Percentiles rank a stretch among this genome's conserved stretches.
Evolutionary conservation across 2,797 vertebrate species (phyloP).

Genomic region (Zalophus californianus): DNA sequence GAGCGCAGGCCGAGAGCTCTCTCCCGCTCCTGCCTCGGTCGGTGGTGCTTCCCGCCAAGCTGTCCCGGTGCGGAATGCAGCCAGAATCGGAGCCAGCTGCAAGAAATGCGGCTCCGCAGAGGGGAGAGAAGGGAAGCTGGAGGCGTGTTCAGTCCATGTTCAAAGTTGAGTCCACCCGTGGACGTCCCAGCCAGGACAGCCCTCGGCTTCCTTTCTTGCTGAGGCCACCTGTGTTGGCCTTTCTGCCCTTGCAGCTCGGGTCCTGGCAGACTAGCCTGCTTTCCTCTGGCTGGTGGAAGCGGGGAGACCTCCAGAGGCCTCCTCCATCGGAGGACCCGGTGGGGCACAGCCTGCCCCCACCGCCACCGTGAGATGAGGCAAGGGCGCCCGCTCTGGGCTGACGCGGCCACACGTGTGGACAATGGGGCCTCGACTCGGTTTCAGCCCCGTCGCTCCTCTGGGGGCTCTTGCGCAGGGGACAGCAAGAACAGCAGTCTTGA

Average conservation of each 20-base stretch:
- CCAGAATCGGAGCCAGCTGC: accelerated
- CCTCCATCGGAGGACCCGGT: accelerated
- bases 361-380: neutral
- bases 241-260: neutral
- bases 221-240: too few relatives aligned
- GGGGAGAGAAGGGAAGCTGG: neutral
- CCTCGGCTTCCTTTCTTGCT: neutral
- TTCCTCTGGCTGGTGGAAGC: too few relatives aligned
- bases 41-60: accelerated
- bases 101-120: accelerated
- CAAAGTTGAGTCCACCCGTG: too few relatives aligned
- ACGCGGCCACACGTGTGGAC: accelerated
- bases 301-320: neutral
- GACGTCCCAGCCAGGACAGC: neutral
- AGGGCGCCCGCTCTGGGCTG: accelerated
- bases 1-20: accelerated
- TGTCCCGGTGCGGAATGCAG: accelerated
- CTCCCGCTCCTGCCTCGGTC: accelerated
- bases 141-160: neutral
- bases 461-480: neutral
- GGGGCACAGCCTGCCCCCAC: accelerated
- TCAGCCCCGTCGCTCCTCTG: accelerated
- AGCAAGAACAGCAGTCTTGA: accelerated
- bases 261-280: accelerated
- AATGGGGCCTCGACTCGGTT: accelerated